phyloP scores from a whole-genome alignment of 53 echinoderm and acorn worm species.

The Crossaster papposus region DNA sequence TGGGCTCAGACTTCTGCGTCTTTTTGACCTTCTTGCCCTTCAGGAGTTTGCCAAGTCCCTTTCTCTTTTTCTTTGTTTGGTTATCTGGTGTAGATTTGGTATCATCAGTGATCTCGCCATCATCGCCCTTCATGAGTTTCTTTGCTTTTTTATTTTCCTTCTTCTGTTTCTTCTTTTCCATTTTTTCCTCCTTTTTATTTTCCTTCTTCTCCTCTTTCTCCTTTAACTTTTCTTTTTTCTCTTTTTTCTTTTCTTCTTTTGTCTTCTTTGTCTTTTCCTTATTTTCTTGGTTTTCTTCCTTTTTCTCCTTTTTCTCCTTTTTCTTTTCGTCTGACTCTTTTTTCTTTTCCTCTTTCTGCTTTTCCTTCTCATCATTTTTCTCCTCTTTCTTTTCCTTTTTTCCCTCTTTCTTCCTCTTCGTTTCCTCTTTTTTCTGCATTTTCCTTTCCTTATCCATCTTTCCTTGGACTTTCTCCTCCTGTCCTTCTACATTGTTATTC shows the following conservation, averaged over 20 bases:
- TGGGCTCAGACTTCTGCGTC: not conserved
- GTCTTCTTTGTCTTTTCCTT: not conserved
- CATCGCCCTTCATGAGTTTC: not conserved
- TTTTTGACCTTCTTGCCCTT: conserved; percentile 18
- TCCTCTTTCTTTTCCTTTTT: not conserved
- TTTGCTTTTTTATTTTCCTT: not conserved
- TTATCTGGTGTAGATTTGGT: not conserved
- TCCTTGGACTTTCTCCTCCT: not conserved
- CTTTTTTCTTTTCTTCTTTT: not conserved
- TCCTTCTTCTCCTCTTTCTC: not conserved
- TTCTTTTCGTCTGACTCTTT: not conserved
- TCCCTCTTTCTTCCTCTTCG: not conserved
- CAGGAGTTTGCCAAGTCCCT: not conserved
- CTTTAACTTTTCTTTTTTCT: not conserved
- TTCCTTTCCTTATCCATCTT: not conserved
- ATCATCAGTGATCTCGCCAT: not conserved
- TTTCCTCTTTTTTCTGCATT: not conserved
- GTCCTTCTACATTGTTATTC: not conserved
- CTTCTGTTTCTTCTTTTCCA: not conserved
- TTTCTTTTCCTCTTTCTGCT: not conserved
- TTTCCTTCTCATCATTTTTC: not conserved
- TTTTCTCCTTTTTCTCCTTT: not conserved
- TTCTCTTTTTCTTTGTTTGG: not conserved
- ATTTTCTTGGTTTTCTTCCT: not conserved
- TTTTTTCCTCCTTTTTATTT: not conserved